These are phyloP conservation scores for Catharus fuscescens DNA, from an alignment of 2,113 vertebrate genomes.

Conservation along the genomic window DNA sequence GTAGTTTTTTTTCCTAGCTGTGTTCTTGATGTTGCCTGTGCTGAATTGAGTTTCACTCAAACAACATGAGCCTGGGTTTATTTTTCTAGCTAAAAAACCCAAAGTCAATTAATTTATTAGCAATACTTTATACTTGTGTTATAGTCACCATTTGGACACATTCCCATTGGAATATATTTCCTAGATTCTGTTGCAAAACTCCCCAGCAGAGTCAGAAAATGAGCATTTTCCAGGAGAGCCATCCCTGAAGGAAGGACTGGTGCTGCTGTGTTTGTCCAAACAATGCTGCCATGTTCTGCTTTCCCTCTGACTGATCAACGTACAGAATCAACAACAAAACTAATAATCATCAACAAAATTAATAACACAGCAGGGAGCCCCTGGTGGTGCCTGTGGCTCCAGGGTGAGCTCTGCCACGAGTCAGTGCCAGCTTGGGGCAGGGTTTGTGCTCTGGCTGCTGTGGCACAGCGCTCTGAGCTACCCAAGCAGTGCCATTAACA, in stretches of 20 bases:
- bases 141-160: not conserved
- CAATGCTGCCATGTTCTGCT: rapidly evolving
- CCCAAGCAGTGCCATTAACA: not conserved
- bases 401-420: not conserved
- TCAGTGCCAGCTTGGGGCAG: not conserved
- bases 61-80: constrained; percentile 2
- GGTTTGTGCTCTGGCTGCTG: not conserved
- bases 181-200: not conserved
- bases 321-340: not conserved
- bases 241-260: not conserved
- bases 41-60: not conserved
- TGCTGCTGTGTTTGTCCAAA: not conserved
- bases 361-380: not conserved
- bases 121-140: not conserved
- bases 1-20: constrained; percentile 12
- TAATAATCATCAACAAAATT: not conserved
- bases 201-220: not conserved
- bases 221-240: not conserved
- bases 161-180: not conserved
- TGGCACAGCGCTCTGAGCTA: not conserved
- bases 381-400: not conserved
- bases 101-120: constrained; percentile 41
- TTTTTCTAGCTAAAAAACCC: constrained; percentile 45
- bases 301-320: not conserved
- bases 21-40: not conserved